phyloP scores from a whole-genome alignment of 2,888 invertebrate genomes.

The Drepana falcataria region DNA sequence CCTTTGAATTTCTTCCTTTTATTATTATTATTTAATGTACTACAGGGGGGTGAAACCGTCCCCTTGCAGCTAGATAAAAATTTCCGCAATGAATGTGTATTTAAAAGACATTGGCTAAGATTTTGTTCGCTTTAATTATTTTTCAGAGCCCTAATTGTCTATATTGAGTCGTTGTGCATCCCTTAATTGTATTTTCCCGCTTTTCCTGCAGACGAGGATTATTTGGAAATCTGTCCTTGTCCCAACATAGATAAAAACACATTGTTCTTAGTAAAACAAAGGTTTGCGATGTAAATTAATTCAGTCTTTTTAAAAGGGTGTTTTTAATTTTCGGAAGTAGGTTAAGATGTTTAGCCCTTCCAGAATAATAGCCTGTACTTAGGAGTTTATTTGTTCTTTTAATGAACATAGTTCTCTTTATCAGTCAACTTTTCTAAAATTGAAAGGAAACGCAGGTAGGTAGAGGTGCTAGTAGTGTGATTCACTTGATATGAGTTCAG shows the following conservation, averaged over 20 bases:
- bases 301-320: background rate
- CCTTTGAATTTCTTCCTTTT: too few species aligned
- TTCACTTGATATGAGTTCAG: too few species aligned
- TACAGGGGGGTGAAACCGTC: too few species aligned
- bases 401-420: too few species aligned
- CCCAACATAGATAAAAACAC: slow-evolving; percentile 7
- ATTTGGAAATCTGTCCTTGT: slow-evolving; percentile 5
- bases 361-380: background rate
- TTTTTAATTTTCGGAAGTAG: background rate
- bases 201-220: slow-evolving; percentile 3
- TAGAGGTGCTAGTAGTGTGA: too few species aligned
- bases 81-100: too few species aligned
- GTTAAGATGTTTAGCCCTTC: background rate
- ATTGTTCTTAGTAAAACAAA: slow-evolving; percentile 1
- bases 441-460: too few species aligned
- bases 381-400: too few species aligned
- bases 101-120: too few species aligned
- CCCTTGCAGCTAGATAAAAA: too few species aligned
- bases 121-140: background rate
- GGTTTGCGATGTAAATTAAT: background rate
- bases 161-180: background rate
- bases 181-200: background rate
- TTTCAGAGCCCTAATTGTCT: background rate
- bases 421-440: too few species aligned
- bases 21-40: too few species aligned